A percentile compares a stretch with the other conserved stretches of the same genome.
Conservation (phyloP, 2,113 vertebrate genomes). For the Tachuris rubrigastra region DNA sequence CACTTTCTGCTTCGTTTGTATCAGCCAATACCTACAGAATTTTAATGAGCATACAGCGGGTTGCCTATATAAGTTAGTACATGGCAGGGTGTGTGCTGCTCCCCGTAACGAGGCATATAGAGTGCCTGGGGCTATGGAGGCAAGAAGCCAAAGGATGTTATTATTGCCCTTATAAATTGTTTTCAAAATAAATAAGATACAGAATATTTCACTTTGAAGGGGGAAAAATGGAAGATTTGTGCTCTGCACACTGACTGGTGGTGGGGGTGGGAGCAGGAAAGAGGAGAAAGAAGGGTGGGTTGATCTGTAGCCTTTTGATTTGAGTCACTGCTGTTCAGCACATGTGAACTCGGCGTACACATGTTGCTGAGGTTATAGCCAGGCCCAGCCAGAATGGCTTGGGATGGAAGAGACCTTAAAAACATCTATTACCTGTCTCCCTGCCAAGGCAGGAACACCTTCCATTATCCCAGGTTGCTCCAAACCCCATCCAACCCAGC, state of each 20-base stretch:
- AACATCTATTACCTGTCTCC: not conserved
- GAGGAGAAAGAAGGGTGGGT: not conserved
- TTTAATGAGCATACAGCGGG: slow-evolving; percentile 29
- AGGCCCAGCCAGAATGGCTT: not conserved
- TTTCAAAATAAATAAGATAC: slow-evolving; percentile 60
- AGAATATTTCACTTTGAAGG: not conserved
- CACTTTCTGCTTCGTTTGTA: not conserved
- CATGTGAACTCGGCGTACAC: not conserved
- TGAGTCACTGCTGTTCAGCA: slow-evolving; percentile 27
- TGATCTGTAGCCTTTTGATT: slow-evolving; percentile 7
- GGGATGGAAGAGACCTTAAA: not conserved
- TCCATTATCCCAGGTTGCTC: not conserved
- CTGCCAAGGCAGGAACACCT: not conserved
- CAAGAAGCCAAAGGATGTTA: slow-evolving; percentile 62
- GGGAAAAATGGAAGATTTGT: not conserved
- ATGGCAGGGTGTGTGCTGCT: slow-evolving; percentile 8
- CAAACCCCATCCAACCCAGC: not conserved
- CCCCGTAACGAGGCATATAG: slow-evolving; percentile 20
- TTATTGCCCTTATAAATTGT: slow-evolving; percentile 56
- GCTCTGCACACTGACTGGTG: not conserved
- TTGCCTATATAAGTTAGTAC: not conserved
- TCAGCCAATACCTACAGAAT: slow-evolving; percentile 40
- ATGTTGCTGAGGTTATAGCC: not conserved
- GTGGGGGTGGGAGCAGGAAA: not conserved
- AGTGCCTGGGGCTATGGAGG: not conserved